Conservation (phyloP, 2,113 vertebrate species). For the Todiramphus chloris region DNA sequence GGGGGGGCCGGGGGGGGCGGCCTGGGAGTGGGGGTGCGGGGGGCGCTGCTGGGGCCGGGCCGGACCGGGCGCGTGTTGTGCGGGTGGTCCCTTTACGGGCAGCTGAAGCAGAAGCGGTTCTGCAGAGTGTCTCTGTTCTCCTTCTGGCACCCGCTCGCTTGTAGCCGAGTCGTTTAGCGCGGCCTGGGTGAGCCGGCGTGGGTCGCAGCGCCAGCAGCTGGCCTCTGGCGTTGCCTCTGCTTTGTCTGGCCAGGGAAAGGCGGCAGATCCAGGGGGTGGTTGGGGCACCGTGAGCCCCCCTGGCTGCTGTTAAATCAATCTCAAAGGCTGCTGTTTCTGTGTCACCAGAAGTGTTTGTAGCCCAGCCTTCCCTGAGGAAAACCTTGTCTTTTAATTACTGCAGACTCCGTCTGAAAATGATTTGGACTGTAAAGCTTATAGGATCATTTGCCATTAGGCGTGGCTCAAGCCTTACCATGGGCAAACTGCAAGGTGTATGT, state of each 20-base stretch:
- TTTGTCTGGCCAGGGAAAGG: background rate
- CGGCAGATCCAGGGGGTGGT: fast-evolving
- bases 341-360: background rate
- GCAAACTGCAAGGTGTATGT: background rate
- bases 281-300: fast-evolving
- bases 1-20: no score
- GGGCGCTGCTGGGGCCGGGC: no score
- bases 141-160: no score
- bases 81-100: no score
- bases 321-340: background rate
- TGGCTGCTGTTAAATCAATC: fast-evolving
- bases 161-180: background rate
- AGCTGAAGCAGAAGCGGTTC: background rate
- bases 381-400: fast-evolving
- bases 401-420: background rate
- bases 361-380: background rate
- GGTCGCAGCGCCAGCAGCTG: background rate
- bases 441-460: background rate
- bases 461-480: no score
- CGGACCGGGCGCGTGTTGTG: no score
- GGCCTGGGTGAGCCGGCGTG: fast-evolving
- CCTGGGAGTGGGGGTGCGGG: no score
- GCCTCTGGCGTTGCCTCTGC: no score
- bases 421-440: background rate
- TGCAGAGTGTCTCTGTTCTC: no score